Conservation (phyloP, 2,113 vertebrate species). For the Hyperopisus bebe region DNA sequence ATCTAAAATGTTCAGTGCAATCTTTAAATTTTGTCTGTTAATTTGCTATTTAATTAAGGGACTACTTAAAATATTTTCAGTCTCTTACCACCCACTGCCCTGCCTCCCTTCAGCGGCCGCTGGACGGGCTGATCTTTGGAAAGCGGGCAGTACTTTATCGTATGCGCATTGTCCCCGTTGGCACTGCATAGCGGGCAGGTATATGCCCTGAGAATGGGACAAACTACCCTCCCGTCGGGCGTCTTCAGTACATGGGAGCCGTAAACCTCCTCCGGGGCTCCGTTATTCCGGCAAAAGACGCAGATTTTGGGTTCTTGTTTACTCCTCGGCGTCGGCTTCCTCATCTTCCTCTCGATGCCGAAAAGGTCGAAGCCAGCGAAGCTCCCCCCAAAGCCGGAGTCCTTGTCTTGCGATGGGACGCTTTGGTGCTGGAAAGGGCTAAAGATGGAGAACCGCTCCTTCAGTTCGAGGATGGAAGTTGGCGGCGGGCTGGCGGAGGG, state of each 20-base stretch:
- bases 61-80: conserved; percentile 63
- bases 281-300: conserved; percentile 76
- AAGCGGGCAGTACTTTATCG: conserved; percentile 75
- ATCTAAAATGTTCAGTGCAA: conserved; percentile 71
- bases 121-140: conserved; percentile 69
- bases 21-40: conserved; percentile 48
- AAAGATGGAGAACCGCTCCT: conserved; percentile 66
- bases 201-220: conserved; percentile 70
- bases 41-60: conserved; percentile 27
- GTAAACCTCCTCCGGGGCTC: conserved; percentile 71
- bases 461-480: conserved; percentile 61
- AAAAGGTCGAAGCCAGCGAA: conserved; percentile 63
- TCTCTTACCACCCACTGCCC: conserved; percentile 70
- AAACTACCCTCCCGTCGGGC: conserved; percentile 69
- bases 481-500: conserved; percentile 58
- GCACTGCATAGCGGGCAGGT: conserved; percentile 75
- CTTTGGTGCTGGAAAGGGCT: conserved; percentile 62
- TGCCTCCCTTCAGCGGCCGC: conserved; percentile 65
- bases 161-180: conserved; percentile 74
- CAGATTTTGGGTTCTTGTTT: conserved; percentile 74
- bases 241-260: conserved; percentile 73
- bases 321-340: conserved; percentile 54
- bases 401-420: conserved; percentile 51
- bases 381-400: conserved; percentile 53
- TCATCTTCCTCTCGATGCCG: conserved; percentile 62